Conservation (phyloP, 2,797 vertebrate genomes). For the Crossoptilon crossoptilon region DNA sequence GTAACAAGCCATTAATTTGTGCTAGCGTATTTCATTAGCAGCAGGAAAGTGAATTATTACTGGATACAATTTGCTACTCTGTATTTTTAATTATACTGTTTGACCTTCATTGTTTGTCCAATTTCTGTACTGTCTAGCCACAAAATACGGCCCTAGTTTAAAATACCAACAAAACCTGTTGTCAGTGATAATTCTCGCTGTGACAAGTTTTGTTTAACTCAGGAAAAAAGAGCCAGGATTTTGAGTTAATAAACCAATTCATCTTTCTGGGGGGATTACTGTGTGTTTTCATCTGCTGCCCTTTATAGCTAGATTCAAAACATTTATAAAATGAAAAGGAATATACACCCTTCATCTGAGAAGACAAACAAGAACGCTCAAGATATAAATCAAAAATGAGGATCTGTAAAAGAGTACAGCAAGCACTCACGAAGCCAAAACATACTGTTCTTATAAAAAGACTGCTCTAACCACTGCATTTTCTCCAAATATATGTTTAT, state of each 20-base stretch:
- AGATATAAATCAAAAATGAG: conserved; percentile 47
- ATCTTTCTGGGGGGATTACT: background rate
- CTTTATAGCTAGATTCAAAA: background rate
- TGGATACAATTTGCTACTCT: conserved; percentile 31
- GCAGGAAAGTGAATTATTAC: conserved; percentile 21
- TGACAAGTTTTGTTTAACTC: background rate
- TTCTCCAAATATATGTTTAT: background rate
- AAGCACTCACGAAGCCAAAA: conserved; percentile 50
- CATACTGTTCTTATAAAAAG: conserved; percentile 46
- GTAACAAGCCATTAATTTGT: conserved; percentile 40
- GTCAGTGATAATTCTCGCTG: background rate
- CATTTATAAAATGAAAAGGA: background rate
- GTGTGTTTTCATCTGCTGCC: background rate
- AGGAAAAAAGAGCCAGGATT: background rate
- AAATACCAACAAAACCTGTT: conserved; percentile 20
- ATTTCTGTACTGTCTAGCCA: background rate
- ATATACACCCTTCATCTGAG: conserved; percentile 18
- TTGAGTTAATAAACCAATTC: conserved; percentile 40
- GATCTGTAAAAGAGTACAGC: conserved; percentile 17
- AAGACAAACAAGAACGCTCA: conserved; percentile 24
- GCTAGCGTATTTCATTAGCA: conserved; percentile 32
- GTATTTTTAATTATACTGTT: conserved; percentile 50
- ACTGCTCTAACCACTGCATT: background rate
- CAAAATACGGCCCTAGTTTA: background rate
- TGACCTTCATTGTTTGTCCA: conserved; percentile 27